Conservation (phyloP, 92 coral and sea anemone species). For the Bergia puertoricense region DNA sequence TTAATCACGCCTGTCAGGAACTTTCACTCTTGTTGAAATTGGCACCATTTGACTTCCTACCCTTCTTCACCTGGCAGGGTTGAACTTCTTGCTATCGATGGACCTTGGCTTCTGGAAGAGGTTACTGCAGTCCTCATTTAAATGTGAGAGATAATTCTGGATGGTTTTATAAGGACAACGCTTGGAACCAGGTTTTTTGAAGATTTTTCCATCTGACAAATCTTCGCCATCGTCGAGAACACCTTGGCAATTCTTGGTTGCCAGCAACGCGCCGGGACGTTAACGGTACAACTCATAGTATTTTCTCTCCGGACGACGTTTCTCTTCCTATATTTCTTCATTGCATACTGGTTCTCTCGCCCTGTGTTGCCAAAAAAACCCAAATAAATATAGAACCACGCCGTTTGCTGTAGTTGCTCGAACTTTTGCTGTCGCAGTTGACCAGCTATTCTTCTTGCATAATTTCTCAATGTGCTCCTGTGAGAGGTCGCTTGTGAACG, state of each 20-base stretch:
- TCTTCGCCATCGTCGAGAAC: conserved; percentile 45
- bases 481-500: conserved; percentile 51
- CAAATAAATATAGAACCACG: conserved; percentile 51
- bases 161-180: conserved; percentile 35
- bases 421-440: conserved; percentile 31
- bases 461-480: conserved; percentile 41
- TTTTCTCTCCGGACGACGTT: conserved; percentile 40
- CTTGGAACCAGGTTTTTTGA: conserved; percentile 5
- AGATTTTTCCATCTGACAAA: conserved; percentile 43
- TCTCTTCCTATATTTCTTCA: conserved; percentile 44
- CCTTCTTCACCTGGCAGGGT: too few species aligned
- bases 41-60: too few species aligned
- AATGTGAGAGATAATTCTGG: conserved; percentile 35
- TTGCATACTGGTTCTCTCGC: conserved; percentile 57
- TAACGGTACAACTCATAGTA: neutral
- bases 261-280: conserved; percentile 10
- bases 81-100: too few species aligned
- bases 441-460: conserved; percentile 50
- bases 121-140: conserved; percentile 25
- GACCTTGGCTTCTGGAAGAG: conserved; percentile 31
- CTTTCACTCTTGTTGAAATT: too few species aligned
- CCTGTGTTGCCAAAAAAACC: conserved; percentile 59
- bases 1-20: too few species aligned
- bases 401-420: conserved; percentile 57
- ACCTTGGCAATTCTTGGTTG: conserved; percentile 49